Base-by-base conservation (phyloP, 2,888 invertebrate genomes). In the Trachelus iudaicus region DNA sequence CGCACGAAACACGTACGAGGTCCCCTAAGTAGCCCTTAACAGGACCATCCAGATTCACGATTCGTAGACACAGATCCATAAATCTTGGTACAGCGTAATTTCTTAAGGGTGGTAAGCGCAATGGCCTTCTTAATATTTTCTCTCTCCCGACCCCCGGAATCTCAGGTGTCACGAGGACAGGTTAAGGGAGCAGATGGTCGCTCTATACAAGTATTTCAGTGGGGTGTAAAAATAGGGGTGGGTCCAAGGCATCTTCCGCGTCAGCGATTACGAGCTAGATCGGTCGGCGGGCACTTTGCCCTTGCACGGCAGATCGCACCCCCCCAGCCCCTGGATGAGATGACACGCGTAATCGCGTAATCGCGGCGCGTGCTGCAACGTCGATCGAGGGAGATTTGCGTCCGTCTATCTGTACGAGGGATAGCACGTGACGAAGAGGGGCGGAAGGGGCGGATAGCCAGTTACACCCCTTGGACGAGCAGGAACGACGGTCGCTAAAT, bases 291-390 rank as follows among this genome's bases (percentile, higher is more conserved):
- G 6, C 56, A 15, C 56, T 56, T 84, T 85, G 85, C 78, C 74
- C 78, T 77, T 69, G 73, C 74, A 75, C 81, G 74, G 31, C 34
- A 34, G 13, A 33, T 71, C 71, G 31, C 56, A 34, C 71, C 71
- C 71, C 9, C 73, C 34, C 11, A 56, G 33, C 68, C 75, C 69
- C 35, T 69, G 69, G 34, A 76, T 79, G 86, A 89, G 87, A 88
- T 89, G 90, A 91, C 90, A 90, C 91, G 90, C 91, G 91, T 91
- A 91, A 91, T 91, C 91, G 91, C 90, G 89, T 91, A 91, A 91
- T 90, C 91, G 90, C 86, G 88, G 90, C 91, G 91, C 91, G 91
- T 91, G 91, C 90, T 88, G 86, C 88, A 90, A 87, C 90, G 89
- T 87, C 85, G 87, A 88, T 90, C 89, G 86, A 86, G 90, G 90